phyloP scores from a whole-genome alignment of 2,797 vertebrate species.

The Acrossocheilus wenchowensis region DNA sequence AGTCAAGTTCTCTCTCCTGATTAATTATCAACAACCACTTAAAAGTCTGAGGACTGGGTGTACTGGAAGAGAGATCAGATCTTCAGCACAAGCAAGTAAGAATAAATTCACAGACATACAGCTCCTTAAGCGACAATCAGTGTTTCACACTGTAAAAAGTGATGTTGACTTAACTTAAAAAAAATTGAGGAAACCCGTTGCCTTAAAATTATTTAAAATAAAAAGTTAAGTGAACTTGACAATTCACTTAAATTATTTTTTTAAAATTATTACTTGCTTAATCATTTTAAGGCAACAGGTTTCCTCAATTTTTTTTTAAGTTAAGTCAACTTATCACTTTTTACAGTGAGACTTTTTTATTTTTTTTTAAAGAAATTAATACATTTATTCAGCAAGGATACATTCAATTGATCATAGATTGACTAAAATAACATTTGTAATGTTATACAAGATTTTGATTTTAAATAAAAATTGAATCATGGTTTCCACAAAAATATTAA shows the following conservation, averaged over 20 bases:
- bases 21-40: not conserved
- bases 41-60: not conserved
- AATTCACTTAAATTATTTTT: too few species aligned
- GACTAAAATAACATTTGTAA: not conserved
- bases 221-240: too few species aligned
- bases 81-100: not conserved
- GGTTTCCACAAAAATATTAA: not conserved
- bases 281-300: too few species aligned
- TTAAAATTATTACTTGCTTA: too few species aligned
- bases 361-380: not conserved
- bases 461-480: not conserved
- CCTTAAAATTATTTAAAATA: too few species aligned
- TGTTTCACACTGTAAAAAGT: not conserved
- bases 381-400: not conserved
- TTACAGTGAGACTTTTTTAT: too few species aligned
- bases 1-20: not conserved
- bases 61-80: not conserved
- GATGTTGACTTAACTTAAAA: too few species aligned
- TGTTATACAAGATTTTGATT: not conserved
- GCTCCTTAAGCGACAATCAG: not conserved
- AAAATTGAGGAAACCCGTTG: too few species aligned
- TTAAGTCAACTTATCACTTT: too few species aligned
- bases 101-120: not conserved
- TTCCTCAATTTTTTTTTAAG: too few species aligned
- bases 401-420: not conserved